Conservation (phyloP, 2,113 vertebrate species). For the Pterophyllum scalare region DNA sequence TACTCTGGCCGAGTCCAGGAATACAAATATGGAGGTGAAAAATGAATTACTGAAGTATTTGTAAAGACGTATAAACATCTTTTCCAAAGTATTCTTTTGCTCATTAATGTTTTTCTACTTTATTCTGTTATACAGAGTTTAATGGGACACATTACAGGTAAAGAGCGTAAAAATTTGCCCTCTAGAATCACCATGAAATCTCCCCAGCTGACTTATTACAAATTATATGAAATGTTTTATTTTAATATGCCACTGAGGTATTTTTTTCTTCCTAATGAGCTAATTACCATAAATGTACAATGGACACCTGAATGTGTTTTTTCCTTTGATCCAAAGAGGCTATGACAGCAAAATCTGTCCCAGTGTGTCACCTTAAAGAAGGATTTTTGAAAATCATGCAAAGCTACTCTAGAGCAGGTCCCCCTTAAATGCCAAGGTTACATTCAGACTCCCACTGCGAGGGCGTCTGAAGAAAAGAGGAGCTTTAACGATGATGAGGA, state of each 20-base stretch:
- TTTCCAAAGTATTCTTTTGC: too few relatives aligned
- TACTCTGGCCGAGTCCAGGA: too few relatives aligned
- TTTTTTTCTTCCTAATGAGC: neutral
- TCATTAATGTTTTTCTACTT: too few relatives aligned
- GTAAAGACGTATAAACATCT: rapidly evolving
- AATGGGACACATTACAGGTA: too few relatives aligned
- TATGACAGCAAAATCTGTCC: neutral
- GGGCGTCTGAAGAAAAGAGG: neutral
- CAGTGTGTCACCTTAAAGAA: neutral
- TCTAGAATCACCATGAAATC: neutral
- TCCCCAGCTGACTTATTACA: neutral
- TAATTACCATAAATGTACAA: neutral
- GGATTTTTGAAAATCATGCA: neutral
- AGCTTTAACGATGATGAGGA: neutral
- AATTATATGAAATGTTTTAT: neutral
- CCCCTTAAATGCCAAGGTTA: conserved; percentile 2
- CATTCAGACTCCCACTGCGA: neutral
- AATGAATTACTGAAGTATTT: too few relatives aligned
- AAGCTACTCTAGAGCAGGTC: neutral
- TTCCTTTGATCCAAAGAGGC: neutral
- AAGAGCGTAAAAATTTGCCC: neutral
- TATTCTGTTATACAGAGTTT: too few relatives aligned
- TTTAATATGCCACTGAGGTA: neutral
- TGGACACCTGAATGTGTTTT: neutral
- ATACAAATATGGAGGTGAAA: too few relatives aligned